phyloP scores from a whole-genome alignment of 2,797 vertebrate species.

The Premnoplex brunnescens region DNA sequence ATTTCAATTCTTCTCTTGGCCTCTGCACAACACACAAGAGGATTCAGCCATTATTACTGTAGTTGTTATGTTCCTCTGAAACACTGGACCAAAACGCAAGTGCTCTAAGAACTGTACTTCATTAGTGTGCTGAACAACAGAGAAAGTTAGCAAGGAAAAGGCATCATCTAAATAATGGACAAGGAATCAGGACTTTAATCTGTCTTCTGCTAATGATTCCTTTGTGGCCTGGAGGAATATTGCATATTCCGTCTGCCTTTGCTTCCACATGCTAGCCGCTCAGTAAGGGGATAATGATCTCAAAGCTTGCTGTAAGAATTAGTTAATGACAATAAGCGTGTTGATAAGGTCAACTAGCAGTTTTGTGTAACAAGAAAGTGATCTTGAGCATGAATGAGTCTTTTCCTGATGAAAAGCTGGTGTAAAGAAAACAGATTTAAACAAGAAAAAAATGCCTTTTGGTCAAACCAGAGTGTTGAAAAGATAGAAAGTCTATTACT shows the following conservation, averaged over 20 bases:
- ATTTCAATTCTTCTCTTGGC: neutral
- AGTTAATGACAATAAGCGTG: conserved; percentile 1
- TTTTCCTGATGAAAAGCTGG: neutral
- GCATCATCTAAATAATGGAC: neutral
- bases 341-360: conserved; percentile 24
- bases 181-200: neutral
- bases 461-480: neutral
- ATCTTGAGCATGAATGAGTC: neutral
- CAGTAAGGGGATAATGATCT: neutral
- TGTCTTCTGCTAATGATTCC: neutral
- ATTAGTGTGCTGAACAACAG: neutral
- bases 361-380: neutral
- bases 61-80: neutral
- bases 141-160: neutral
- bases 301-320: neutral
- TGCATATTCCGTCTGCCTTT: neutral
- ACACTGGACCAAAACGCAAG: neutral
- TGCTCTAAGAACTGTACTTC: neutral
- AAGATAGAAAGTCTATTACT: neutral
- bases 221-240: neutral
- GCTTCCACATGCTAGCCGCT: neutral
- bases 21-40: neutral
- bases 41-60: neutral
- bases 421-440: neutral
- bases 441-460: neutral